phyloP scores from a whole-genome alignment of 2,797 vertebrate genomes.

The Halcyon leucocephala region DNA sequence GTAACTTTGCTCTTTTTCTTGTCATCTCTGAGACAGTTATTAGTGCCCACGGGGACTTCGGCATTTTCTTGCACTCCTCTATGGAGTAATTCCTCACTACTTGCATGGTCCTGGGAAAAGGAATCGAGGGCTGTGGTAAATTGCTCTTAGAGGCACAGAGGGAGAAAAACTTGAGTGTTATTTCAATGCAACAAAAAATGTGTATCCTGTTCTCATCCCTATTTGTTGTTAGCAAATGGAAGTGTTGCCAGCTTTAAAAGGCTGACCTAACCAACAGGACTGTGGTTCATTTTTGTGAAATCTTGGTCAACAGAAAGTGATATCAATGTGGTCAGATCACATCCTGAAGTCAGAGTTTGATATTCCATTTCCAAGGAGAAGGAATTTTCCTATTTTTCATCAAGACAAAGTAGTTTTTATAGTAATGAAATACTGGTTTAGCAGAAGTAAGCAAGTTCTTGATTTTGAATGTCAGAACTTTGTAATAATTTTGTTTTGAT shows the following conservation, averaged over 20 bases:
- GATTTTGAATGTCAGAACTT: not conserved
- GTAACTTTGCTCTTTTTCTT: not conserved
- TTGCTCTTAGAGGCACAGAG: not conserved
- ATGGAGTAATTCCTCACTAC: not conserved
- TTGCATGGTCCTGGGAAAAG: not conserved
- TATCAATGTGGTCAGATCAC: not conserved
- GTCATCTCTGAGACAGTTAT: not conserved
- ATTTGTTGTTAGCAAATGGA: not conserved
- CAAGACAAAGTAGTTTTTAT: conserved; percentile 34
- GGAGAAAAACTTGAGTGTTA: not conserved
- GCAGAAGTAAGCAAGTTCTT: not conserved
- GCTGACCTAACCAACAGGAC: not conserved
- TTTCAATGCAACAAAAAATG: not conserved
- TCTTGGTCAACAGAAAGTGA: conserved; percentile 26
- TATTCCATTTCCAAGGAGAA: conserved; percentile 32
- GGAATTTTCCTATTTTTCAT: conserved; percentile 23
- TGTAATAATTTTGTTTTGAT: not conserved
- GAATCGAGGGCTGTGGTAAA: not conserved
- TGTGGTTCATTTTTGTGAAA: not conserved
- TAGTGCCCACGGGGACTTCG: not conserved
- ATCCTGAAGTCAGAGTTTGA: conserved; percentile 10
- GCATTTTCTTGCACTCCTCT: not conserved
- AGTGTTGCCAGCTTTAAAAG: not conserved
- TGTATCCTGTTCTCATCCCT: not conserved
- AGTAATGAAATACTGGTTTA: not conserved